phyloP scores from a whole-genome alignment of 2,797 vertebrate species.

The Gorsachius magnificus region DNA sequence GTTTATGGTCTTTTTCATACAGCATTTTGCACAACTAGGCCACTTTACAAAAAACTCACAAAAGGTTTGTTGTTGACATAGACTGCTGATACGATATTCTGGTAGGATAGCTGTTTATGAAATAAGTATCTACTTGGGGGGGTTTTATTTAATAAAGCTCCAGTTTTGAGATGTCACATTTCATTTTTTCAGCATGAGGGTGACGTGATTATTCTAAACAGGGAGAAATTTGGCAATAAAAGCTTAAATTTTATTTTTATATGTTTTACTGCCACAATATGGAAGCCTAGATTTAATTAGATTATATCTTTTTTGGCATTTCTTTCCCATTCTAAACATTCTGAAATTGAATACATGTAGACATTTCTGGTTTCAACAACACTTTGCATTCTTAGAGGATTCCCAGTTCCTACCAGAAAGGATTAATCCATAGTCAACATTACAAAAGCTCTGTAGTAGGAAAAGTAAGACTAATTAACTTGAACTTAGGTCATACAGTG shows the following conservation, averaged over 20 bases:
- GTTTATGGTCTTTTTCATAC: neutral
- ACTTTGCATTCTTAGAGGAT: neutral
- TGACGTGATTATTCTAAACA: neutral
- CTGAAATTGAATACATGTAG: neutral
- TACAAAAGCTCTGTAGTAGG: neutral
- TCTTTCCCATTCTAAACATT: neutral
- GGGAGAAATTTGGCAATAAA: neutral
- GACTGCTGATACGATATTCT: rapidly evolving
- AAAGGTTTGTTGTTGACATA: neutral
- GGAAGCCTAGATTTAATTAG: neutral
- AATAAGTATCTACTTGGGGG: neutral
- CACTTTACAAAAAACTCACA: neutral
- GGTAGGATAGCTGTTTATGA: neutral
- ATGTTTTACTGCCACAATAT: neutral
- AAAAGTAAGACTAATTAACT: neutral
- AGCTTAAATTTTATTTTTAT: neutral
- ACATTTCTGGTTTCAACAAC: neutral
- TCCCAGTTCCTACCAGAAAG: neutral
- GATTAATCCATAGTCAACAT: neutral
- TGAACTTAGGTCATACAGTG: neutral
- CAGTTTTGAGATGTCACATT: neutral
- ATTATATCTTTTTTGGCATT: neutral
- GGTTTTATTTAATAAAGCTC: neutral
- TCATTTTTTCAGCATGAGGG: neutral
- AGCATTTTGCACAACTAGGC: neutral